These are phyloP conservation scores for Crenichthys baileyi DNA, from an alignment of 2,797 vertebrate genomes.

Conservation along the genomic window DNA sequence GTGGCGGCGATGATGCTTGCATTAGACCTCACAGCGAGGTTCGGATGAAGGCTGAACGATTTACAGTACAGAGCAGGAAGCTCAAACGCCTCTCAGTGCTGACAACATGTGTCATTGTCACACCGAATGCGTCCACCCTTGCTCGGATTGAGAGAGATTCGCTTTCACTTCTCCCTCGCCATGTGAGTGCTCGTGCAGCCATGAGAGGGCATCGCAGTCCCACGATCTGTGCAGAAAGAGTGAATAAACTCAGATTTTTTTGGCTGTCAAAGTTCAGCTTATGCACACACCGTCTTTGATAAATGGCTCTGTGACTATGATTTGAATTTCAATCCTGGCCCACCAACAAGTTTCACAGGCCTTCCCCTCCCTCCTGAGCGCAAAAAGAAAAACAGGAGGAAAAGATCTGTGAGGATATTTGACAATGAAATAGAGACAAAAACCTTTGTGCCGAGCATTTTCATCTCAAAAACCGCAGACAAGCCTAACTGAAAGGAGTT, in stretches of 20 bases:
- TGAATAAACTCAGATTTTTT: conserved; percentile 51
- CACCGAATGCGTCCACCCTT: conserved; percentile 33
- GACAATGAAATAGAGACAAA: conserved; percentile 64
- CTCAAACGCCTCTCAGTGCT: conserved; percentile 44
- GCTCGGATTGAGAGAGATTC: conserved; percentile 39
- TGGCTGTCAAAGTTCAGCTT: conserved; percentile 62
- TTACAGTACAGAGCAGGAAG: conserved; percentile 55
- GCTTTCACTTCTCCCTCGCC: conserved; percentile 48
- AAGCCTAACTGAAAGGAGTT: conserved; percentile 54
- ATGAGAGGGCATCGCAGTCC: conserved; percentile 77
- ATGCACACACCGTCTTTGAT: conserved; percentile 49
- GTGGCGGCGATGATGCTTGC: conserved; percentile 35
- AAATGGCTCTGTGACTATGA: conserved; percentile 46
- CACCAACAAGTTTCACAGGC: conserved; percentile 57
- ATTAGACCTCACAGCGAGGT: conserved; percentile 35
- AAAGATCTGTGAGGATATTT: conserved; percentile 57
- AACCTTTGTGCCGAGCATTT: conserved; percentile 53
- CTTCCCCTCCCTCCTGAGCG: conserved; percentile 21
- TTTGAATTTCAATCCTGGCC: conserved; percentile 65
- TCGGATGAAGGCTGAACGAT: conserved; percentile 48
- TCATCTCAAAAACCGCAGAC: conserved; percentile 69
- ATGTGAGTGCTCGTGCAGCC: conserved; percentile 57
- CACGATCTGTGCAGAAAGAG: conserved; percentile 58
- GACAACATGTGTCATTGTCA: conserved; percentile 48
- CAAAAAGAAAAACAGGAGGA: conserved; percentile 21